Evolutionary conservation across 1,140 invertebrate genomes (phyloP).

Genomic region (Drosophila bipectinata): DNA sequence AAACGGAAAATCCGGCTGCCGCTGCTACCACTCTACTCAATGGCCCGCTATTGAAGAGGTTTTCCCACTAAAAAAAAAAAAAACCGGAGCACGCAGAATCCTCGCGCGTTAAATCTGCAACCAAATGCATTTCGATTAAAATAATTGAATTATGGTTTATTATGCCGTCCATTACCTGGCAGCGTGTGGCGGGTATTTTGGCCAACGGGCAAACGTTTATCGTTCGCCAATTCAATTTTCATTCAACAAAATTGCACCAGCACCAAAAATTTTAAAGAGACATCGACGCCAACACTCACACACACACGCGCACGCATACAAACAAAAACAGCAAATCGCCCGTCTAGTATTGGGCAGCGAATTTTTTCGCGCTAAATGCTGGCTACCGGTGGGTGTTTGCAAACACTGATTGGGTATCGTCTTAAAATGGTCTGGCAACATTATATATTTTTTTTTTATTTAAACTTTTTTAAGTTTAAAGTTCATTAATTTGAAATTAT

Average conservation of each 20-base stretch:
- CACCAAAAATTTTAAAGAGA: constrained; percentile 7
- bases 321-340: not conserved
- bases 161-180: not conserved
- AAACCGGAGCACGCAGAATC: not conserved
- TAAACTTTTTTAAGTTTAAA: not conserved
- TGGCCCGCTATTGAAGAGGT: not conserved
- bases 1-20: not conserved
- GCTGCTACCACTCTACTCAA: not conserved
- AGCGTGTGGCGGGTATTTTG: not conserved
- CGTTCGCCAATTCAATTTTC: not conserved
- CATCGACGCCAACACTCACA: constrained; percentile 7
- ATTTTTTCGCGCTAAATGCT: not conserved
- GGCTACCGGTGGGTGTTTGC: not conserved
- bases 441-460: not conserved
- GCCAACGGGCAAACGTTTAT: not conserved
- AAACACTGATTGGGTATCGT: not conserved
- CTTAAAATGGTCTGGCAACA: not conserved
- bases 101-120: constrained; percentile 3
- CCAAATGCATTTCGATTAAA: not conserved
- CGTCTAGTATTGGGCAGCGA: not conserved
- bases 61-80: not conserved
- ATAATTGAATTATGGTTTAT: not conserved
- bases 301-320: not conserved
- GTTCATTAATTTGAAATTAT: too few species aligned
- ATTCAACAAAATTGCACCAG: constrained; percentile 9